Evolutionary conservation across 2,888 invertebrate species (phyloP).

Genomic region (Patella ulyssiponensis): DNA sequence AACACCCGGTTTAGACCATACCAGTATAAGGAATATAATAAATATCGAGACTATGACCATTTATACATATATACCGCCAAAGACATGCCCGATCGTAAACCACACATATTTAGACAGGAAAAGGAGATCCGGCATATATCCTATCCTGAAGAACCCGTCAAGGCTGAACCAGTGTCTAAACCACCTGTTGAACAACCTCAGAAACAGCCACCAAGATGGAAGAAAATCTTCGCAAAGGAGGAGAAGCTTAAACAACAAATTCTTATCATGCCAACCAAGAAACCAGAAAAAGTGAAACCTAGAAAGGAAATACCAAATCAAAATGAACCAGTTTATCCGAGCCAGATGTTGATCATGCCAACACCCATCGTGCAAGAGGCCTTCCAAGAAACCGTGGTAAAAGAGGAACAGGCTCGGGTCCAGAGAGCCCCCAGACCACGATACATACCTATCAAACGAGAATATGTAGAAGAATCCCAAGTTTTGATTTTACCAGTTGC

Average conservation of each 20-base stretch:
- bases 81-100: neutral
- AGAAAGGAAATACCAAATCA: neutral
- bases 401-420: neutral
- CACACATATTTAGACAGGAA: neutral
- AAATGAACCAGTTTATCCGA: neutral
- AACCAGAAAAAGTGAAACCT: neutral
- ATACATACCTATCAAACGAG: neutral
- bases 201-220: neutral
- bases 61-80: slow-evolving; percentile 1
- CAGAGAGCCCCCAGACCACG: neutral
- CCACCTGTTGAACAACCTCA: neutral
- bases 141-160: neutral
- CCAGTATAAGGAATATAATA: neutral
- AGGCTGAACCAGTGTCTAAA: neutral
- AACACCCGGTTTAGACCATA: neutral
- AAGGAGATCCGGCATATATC: neutral
- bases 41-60: neutral
- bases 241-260: neutral
- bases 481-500: neutral
- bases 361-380: neutral
- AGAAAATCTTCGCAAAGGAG: neutral
- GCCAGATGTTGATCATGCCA: neutral
- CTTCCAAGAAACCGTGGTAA: neutral
- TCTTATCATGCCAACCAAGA: neutral
- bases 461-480: neutral